Percentiles rank a stretch among this genome's conserved stretches.
Evolutionary conservation across 2,113 vertebrate species (phyloP).

Genomic region (Echinops telfairi): DNA sequence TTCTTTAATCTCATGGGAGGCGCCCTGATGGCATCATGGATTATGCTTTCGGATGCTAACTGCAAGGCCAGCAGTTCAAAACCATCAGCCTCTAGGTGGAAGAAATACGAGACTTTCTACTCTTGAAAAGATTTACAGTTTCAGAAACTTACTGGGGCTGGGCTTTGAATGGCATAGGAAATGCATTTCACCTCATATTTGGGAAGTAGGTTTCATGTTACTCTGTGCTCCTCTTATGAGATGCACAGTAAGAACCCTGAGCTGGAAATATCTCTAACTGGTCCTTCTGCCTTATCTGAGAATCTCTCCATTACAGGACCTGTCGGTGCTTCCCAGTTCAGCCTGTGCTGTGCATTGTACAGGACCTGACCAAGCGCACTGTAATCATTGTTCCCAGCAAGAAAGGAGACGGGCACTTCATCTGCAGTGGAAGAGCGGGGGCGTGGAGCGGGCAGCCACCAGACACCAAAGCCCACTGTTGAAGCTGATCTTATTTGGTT

Average conservation of each 20-base stretch:
- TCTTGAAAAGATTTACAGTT: no score
- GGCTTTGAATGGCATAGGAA: neutral
- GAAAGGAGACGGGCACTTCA: neutral
- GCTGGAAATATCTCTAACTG: neutral
- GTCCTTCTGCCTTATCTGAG: neutral
- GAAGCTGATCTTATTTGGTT: neutral
- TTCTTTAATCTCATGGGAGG: no score
- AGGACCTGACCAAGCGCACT: neutral
- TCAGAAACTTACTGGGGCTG: no score
- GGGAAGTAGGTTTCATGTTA: neutral
- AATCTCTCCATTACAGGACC: neutral
- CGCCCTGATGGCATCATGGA: no score
- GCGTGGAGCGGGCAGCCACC: neutral
- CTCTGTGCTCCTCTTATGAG: neutral
- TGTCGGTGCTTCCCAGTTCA: neutral
- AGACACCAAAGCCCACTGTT: neutral
- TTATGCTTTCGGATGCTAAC: no score
- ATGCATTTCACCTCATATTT: neutral
- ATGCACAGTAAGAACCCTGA: neutral
- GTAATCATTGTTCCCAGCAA: neutral
- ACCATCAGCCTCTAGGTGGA: no score
- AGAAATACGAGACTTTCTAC: no score
- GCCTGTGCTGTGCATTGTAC: neutral
- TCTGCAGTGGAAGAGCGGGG: neutral
- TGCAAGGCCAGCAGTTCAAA: no score